Percentiles rank a stretch among this genome's conserved stretches.
Conservation (phyloP, 1,140 invertebrate species). For the Drosophila kurseongensis region DNA sequence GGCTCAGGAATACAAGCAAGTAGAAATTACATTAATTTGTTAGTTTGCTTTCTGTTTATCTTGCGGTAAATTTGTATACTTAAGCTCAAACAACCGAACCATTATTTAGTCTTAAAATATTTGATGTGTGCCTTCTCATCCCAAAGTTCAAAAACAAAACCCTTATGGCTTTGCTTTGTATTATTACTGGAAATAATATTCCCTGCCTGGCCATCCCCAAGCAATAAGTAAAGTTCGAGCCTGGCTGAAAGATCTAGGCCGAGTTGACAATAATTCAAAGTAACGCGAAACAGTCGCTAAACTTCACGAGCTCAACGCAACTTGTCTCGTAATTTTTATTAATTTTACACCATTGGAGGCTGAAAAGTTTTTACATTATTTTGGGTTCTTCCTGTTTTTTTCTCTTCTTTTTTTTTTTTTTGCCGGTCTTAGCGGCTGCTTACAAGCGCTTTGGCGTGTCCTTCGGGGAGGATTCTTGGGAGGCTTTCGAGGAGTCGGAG, state of each 20-base stretch:
- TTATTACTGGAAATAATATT: background rate
- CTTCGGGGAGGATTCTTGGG: constrained; percentile 30
- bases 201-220: background rate
- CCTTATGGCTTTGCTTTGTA: background rate
- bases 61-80: background rate
- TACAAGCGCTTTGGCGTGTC: constrained; percentile 72
- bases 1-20: background rate
- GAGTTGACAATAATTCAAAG: constrained; percentile 57
- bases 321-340: constrained; percentile 76
- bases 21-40: background rate
- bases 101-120: too few species aligned
- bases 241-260: constrained; percentile 8
- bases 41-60: background rate
- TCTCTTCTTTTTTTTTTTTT: background rate
- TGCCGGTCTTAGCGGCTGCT: constrained; percentile 65
- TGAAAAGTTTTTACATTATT: constrained; percentile 55
- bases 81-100: too few species aligned
- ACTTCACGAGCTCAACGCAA: constrained; percentile 54
- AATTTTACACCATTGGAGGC: constrained; percentile 71
- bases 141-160: too few species aligned
- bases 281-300: constrained; percentile 45
- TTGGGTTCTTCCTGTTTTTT: constrained; percentile 15
- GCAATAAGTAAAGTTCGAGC: background rate
- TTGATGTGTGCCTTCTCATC: too few species aligned
- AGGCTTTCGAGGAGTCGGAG: background rate